Conservation (phyloP, 2,797 vertebrate genomes). For the Schizothorax lantsangensis region DNA sequence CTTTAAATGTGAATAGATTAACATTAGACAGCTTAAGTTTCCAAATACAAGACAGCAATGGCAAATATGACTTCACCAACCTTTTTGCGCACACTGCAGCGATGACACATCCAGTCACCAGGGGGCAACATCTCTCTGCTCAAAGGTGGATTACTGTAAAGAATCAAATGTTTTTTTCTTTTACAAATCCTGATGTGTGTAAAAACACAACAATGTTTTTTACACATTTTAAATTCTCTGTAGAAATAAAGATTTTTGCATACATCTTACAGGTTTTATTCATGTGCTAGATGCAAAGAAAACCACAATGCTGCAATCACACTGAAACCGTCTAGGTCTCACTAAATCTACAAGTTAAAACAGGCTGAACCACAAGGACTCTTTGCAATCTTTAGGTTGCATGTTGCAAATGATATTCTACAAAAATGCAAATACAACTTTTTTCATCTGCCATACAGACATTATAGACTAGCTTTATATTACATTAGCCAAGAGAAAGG, state of each 20-base stretch:
- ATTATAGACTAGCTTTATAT: not conserved
- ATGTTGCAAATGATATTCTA: not conserved
- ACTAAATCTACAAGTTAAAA: not conserved
- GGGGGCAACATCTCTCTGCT: constrained; percentile 98
- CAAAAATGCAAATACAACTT: not conserved
- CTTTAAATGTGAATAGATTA: not conserved
- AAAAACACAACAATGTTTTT: not conserved
- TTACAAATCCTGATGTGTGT: not conserved
- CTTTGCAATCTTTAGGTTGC: not conserved
- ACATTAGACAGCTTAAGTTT: not conserved
- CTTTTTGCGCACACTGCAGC: constrained; percentile 95
- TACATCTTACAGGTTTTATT: not conserved
- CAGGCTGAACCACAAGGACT: not conserved
- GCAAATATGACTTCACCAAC: constrained; percentile 67
- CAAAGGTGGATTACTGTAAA: constrained; percentile 90
- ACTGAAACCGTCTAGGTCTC: not conserved
- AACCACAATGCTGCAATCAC: not conserved
- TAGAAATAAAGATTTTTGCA: not conserved
- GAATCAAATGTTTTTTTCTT: not conserved
- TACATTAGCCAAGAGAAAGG: not conserved
- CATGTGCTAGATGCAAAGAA: not conserved
- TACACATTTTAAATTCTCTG: not conserved
- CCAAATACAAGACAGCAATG: not conserved
- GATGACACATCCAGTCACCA: constrained; percentile 99
- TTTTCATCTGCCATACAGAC: not conserved